phyloP scores from a whole-genome alignment of 1,140 invertebrate species.

The Drosophila novamexicana region DNA sequence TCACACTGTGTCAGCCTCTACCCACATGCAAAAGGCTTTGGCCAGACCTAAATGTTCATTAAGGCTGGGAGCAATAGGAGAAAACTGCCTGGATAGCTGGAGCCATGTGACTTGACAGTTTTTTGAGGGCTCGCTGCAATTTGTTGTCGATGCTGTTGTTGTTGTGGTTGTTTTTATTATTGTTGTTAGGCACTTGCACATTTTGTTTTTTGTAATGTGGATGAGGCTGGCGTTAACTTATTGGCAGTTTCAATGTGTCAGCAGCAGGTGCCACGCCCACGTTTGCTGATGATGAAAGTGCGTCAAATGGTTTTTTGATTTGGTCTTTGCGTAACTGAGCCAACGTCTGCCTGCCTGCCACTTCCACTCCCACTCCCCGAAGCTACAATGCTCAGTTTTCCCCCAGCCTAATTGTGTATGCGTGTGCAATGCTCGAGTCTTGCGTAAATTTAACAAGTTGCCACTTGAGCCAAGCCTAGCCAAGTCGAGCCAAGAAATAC shows the following conservation, averaged over 20 bases:
- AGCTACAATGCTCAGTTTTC: background rate
- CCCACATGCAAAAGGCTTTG: constrained; percentile 45
- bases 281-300: constrained; percentile 76
- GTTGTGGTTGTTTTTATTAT: constrained; percentile 6
- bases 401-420: constrained; percentile 75
- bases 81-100: constrained; percentile 7
- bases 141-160: constrained; percentile 32
- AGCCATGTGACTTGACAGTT: constrained; percentile 48
- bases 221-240: constrained; percentile 50
- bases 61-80: constrained; percentile 31
- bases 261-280: constrained; percentile 66
- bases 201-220: constrained; percentile 2
- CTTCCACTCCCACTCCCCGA: background rate
- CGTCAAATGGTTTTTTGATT: constrained; percentile 82
- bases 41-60: constrained; percentile 65
- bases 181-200: constrained; percentile 11
- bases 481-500: constrained; percentile 51
- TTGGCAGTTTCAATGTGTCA: constrained; percentile 80
- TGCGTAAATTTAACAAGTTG: constrained; percentile 81
- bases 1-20: constrained; percentile 16
- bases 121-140: constrained; percentile 39
- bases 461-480: constrained; percentile 63
- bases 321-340: constrained; percentile 78
- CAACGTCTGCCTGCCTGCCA: constrained; percentile 13
- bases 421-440: constrained; percentile 72